Conservation (phyloP, 1,140 invertebrate species). For the Papilio dardanus region DNA sequence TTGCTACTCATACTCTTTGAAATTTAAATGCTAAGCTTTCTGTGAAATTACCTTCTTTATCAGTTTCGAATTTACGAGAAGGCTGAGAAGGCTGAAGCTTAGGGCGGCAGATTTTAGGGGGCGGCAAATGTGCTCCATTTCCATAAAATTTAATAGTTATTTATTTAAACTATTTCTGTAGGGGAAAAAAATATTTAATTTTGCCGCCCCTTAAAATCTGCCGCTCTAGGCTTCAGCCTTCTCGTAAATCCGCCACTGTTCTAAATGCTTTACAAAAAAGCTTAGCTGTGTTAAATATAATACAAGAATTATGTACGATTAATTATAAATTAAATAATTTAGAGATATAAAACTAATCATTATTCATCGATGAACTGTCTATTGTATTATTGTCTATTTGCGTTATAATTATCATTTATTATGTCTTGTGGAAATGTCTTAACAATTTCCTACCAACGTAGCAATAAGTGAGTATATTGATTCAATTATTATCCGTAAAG, state of each 20-base stretch:
- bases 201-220: too few species aligned
- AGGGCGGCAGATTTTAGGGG: too few species aligned
- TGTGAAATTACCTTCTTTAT: slow-evolving; percentile 7
- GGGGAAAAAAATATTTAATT: too few species aligned
- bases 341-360: not conserved
- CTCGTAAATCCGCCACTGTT: not conserved
- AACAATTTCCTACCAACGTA: not conserved
- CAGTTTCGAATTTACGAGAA: too few species aligned
- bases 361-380: not conserved
- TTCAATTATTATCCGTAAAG: slow-evolving; percentile 18
- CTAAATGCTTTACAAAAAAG: not conserved
- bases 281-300: not conserved
- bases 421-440: not conserved
- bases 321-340: not conserved
- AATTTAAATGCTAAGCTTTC: not conserved
- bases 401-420: slow-evolving; percentile 15
- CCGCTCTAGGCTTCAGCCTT: too few species aligned
- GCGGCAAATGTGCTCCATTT: too few species aligned
- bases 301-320: not conserved
- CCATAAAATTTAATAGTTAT: too few species aligned
- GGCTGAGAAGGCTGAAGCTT: too few species aligned
- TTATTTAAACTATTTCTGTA: too few species aligned
- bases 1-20: not conserved
- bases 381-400: not conserved
- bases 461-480: slow-evolving; percentile 3